Conservation (phyloP, 2,797 vertebrate species). For the Aldrovandia affinis region DNA sequence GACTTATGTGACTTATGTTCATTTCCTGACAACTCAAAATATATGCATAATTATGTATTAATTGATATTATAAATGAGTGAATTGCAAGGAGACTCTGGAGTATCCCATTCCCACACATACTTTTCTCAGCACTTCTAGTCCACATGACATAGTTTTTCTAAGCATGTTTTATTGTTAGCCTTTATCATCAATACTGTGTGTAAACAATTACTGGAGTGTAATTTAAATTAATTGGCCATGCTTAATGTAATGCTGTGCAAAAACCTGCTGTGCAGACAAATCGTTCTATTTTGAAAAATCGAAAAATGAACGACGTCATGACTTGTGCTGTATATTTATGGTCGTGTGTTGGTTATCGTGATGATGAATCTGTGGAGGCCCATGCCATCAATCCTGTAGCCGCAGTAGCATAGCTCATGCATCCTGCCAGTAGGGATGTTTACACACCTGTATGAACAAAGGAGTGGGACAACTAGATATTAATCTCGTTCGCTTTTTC, state of each 20-base stretch:
- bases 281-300: background rate
- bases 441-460: constrained; percentile 5
- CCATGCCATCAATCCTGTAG: background rate
- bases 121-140: background rate
- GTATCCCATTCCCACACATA: too few relatives aligned
- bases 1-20: too few relatives aligned
- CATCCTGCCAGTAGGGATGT: background rate
- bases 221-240: background rate
- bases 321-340: background rate
- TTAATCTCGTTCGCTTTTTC: too few relatives aligned
- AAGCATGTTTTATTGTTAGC: background rate
- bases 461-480: background rate
- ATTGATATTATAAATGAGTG: too few relatives aligned
- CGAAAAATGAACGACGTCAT: background rate
- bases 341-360: background rate
- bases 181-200: too few relatives aligned
- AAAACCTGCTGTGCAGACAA: background rate
- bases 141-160: background rate
- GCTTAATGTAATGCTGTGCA: background rate
- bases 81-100: too few relatives aligned
- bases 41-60: too few relatives aligned
- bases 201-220: background rate
- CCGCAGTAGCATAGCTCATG: background rate
- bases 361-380: background rate
- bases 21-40: too few relatives aligned